A percentile compares a stretch with the other conserved stretches of the same genome.
These are phyloP conservation scores for Hyphantria cunea DNA, from an alignment of 1,140 invertebrate species.

Conservation along the genomic window DNA sequence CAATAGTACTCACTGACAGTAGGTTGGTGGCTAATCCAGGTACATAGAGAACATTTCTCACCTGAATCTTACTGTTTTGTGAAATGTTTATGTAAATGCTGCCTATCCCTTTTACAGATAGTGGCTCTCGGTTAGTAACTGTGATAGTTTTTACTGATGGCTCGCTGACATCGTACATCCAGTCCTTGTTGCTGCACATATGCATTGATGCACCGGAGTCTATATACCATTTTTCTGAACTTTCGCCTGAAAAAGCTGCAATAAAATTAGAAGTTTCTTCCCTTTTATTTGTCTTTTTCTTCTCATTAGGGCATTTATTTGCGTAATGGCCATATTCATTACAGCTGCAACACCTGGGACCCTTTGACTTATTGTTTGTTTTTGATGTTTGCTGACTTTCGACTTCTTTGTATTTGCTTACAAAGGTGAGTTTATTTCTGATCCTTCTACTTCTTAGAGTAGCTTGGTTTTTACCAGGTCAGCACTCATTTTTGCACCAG, in stretches of 20 bases:
- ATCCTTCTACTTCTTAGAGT: too few species aligned
- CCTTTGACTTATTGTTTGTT: too few species aligned
- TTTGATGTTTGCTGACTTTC: too few species aligned
- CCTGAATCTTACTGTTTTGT: conserved; percentile 38
- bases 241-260: conserved; percentile 41
- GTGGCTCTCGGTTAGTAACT: conserved; percentile 37
- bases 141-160: conserved; percentile 36
- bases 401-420: too few species aligned
- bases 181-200: conserved; percentile 35
- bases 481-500: too few species aligned
- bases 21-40: conserved; percentile 21
- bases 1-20: conserved; percentile 35
- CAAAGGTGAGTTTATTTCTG: too few species aligned
- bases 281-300: conserved; percentile 26
- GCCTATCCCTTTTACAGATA: conserved; percentile 37
- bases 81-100: conserved; percentile 38
- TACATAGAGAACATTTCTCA: conserved; percentile 13
- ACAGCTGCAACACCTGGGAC: too few species aligned
- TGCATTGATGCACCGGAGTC: conserved; percentile 45
- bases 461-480: too few species aligned
- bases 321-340: too few species aligned
- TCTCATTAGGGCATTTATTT: too few species aligned
- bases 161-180: conserved; percentile 37
- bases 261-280: conserved; percentile 37
- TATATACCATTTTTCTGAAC: conserved; percentile 35